Conservation (phyloP, 2,113 vertebrate genomes). For the Colaptes auratus region DNA sequence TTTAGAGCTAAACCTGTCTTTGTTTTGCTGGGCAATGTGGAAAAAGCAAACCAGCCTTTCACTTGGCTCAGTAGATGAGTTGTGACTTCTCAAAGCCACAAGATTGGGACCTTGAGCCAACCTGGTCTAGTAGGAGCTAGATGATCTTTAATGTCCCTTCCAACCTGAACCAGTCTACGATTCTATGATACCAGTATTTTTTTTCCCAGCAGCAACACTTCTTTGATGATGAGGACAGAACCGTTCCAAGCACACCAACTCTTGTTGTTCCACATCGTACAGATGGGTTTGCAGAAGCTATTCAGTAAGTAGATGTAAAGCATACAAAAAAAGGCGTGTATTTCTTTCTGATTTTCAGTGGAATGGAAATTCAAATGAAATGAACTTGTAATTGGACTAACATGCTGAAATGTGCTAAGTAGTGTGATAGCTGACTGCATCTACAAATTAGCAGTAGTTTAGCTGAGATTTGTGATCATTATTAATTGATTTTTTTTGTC, state of each 20-base stretch:
- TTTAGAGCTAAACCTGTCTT: not conserved
- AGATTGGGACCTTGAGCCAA: too few species aligned
- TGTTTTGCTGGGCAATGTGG: not conserved
- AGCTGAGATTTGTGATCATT: not conserved
- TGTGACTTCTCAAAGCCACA: too few species aligned
- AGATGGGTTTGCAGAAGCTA: slow-evolving; percentile 92
- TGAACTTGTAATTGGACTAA: not conserved
- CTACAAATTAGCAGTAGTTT: not conserved
- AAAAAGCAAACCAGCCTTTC: not conserved
- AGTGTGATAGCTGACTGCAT: not conserved
- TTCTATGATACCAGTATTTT: not conserved
- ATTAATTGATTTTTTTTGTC: not conserved
- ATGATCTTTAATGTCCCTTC: too few species aligned
- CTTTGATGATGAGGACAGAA: slow-evolving; percentile 95
- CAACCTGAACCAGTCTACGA: too few species aligned
- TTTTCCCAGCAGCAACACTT: slow-evolving; percentile 85
- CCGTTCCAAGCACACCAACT: slow-evolving; percentile 94
- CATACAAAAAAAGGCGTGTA: not conserved
- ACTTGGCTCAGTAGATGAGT: not conserved
- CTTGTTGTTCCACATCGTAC: slow-evolving; percentile 90
- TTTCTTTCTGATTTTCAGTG: not conserved
- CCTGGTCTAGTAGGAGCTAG: too few species aligned
- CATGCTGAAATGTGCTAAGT: not conserved
- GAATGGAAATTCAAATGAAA: not conserved
- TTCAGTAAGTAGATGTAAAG: slow-evolving; percentile 85